phyloP scores from a whole-genome alignment of 1,140 invertebrate species.

The Daktulosphaira vitifoliae region DNA sequence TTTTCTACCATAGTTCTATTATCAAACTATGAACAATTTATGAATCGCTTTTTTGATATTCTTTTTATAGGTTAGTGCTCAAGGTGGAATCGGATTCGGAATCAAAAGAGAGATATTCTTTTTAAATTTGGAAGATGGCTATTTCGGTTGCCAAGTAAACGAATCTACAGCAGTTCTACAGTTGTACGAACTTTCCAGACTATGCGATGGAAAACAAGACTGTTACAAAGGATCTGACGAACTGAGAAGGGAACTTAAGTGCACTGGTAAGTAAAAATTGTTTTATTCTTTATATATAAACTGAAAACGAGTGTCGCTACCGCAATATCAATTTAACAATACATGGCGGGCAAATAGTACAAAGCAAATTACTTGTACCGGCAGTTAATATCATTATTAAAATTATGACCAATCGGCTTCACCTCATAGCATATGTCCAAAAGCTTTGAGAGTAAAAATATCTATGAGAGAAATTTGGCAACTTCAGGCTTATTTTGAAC shows the following conservation, averaged over 20 bases:
- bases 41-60: not conserved
- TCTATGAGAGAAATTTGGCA: too few relatives aligned
- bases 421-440: too few relatives aligned
- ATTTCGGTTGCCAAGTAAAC: conserved; percentile 95
- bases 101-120: conserved; percentile 87
- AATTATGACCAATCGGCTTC: too few relatives aligned
- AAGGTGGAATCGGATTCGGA: conserved; percentile 66
- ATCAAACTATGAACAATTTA: too few relatives aligned
- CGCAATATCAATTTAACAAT: not conserved
- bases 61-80: conserved; percentile 58
- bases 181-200: conserved; percentile 85
- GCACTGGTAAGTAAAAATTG: conserved; percentile 63
- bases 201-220: conserved; percentile 81
- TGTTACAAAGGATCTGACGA: conserved; percentile 89
- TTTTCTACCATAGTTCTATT: not conserved
- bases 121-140: conserved; percentile 91
- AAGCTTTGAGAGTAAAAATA: too few relatives aligned
- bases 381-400: too few relatives aligned
- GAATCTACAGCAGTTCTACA: conserved; percentile 88
- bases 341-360: too few relatives aligned
- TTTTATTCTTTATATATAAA: too few relatives aligned
- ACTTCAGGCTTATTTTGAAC: too few relatives aligned
- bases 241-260: conserved; percentile 78
- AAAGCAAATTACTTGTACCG: too few relatives aligned
- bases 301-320: not conserved